phyloP scores from a whole-genome alignment of 2,113 vertebrate species.

The Anarrhichthys ocellatus region DNA sequence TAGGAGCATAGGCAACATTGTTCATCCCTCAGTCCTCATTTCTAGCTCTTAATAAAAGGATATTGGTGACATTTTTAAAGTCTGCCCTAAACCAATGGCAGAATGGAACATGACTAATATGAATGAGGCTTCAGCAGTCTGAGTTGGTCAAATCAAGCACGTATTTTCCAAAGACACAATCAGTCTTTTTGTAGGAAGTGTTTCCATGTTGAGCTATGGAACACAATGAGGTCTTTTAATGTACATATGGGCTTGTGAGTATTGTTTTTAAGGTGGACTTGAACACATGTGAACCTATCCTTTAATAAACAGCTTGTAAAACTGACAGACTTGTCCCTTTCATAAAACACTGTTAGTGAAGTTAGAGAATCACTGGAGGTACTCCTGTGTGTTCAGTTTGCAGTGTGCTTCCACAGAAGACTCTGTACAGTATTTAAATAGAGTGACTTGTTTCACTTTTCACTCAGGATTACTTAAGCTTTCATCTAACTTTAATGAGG shows the following conservation, averaged over 20 bases:
- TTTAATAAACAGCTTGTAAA: neutral
- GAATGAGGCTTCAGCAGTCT: neutral
- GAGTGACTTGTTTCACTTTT: slow-evolving; percentile 43
- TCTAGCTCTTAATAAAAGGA: neutral
- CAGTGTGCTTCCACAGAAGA: neutral
- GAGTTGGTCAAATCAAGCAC: neutral
- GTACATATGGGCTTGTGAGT: neutral
- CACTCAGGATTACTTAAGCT: slow-evolving; percentile 43
- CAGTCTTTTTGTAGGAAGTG: neutral
- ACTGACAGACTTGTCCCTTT: neutral
- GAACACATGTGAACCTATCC: neutral
- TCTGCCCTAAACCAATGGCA: neutral
- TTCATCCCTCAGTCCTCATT: neutral
- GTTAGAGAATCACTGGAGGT: neutral
- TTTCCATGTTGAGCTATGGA: neutral
- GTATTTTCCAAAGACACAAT: neutral
- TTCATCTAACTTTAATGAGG: slow-evolving; percentile 61
- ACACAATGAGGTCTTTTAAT: neutral
- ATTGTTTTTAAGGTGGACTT: neutral
- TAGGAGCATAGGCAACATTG: neutral
- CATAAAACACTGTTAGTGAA: neutral
- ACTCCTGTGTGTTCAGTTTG: neutral
- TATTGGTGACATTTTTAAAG: no score
- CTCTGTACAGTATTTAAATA: slow-evolving; percentile 32
- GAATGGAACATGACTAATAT: neutral